Percentiles rank a stretch among this genome's conserved stretches.
Evolutionary conservation across 2,113 vertebrate species (phyloP).

Genomic region (Recurvirostra avosetta): DNA sequence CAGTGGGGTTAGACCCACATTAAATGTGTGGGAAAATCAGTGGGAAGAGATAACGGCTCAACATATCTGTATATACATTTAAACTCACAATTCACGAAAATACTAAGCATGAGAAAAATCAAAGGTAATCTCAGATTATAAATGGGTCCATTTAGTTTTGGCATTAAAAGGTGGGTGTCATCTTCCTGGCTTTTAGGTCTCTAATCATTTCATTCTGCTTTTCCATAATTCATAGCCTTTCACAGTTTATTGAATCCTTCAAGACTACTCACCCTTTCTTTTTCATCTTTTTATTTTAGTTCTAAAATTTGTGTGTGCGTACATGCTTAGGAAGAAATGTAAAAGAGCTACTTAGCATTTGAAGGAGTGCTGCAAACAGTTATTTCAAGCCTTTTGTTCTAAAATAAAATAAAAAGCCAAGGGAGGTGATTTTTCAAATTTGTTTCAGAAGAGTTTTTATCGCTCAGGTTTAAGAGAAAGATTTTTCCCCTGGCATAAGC

Average conservation of each 20-base stretch:
- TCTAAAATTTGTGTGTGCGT: slow-evolving; percentile 1
- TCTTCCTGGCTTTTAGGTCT: slow-evolving; percentile 11
- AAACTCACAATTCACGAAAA: background rate
- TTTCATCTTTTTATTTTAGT: slow-evolving; percentile 43
- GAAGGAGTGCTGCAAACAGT: slow-evolving; percentile 47
- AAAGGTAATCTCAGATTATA: background rate
- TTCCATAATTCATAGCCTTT: slow-evolving; percentile 48
- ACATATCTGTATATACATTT: background rate
- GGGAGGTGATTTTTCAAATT: slow-evolving; percentile 32
- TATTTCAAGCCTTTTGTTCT: slow-evolving; percentile 60
- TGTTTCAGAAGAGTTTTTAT: slow-evolving; percentile 49
- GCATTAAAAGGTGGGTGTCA: slow-evolving; percentile 42
- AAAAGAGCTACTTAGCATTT: slow-evolving; percentile 52
- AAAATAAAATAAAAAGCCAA: slow-evolving; percentile 47
- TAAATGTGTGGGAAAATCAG: background rate
- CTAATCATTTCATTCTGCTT: background rate
- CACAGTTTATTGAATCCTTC: background rate
- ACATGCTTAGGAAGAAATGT: slow-evolving; percentile 14
- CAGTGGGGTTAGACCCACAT: background rate
- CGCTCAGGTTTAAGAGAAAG: background rate
- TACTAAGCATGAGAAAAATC: slow-evolving; percentile 1
- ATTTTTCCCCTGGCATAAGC: background rate
- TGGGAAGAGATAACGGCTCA: background rate
- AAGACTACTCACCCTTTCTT: slow-evolving; percentile 37
- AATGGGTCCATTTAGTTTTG: slow-evolving; percentile 37